A percentile compares a stretch with the other conserved stretches of the same genome.
Evolutionary conservation across 2,888 invertebrate genomes (phyloP).

Genomic region (Athrips mouffetella): DNA sequence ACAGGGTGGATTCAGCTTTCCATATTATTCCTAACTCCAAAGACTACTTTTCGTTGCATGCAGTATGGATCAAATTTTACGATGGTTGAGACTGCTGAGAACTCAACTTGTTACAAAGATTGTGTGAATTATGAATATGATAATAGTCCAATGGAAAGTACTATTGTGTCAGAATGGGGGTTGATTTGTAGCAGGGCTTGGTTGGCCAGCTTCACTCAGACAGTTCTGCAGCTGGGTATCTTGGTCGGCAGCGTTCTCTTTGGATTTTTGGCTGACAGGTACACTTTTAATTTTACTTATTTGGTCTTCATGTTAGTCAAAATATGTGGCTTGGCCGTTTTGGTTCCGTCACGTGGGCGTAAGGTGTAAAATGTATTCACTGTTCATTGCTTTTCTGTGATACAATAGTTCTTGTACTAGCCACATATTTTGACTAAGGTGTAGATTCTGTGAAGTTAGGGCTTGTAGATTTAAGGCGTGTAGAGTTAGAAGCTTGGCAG

Average conservation of each 20-base stretch:
- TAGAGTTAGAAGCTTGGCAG: no score
- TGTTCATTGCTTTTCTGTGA: no score
- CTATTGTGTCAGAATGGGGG: conserved; percentile 86
- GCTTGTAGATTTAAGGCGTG: no score
- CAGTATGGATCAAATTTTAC: conserved; percentile 46
- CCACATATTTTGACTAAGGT: no score
- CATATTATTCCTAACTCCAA: conserved; percentile 85
- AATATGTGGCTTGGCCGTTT: no score
- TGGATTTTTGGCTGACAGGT: conserved; percentile 87
- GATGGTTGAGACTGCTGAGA: conserved; percentile 44
- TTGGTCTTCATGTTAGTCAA: no score
- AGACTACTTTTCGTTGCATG: conserved; percentile 72
- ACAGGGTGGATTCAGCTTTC: conserved; percentile 86
- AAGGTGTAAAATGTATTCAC: no score
- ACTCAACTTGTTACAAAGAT: conserved; percentile 68
- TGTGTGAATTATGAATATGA: conserved; percentile 80
- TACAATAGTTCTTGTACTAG: no score
- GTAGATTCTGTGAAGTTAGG: no score
- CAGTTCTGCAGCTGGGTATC: conserved; percentile 84
- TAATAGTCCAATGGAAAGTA: conserved; percentile 80
- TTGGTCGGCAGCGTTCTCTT: conserved; percentile 84
- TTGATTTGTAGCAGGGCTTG: conserved; percentile 82
- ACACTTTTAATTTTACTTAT: conserved; percentile 13
- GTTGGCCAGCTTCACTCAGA: conserved; percentile 84
- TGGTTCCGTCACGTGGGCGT: no score